These are phyloP conservation scores for Harpagoxenus sublaevis DNA, from an alignment of 2,888 invertebrate genomes.

Conservation along the genomic window DNA sequence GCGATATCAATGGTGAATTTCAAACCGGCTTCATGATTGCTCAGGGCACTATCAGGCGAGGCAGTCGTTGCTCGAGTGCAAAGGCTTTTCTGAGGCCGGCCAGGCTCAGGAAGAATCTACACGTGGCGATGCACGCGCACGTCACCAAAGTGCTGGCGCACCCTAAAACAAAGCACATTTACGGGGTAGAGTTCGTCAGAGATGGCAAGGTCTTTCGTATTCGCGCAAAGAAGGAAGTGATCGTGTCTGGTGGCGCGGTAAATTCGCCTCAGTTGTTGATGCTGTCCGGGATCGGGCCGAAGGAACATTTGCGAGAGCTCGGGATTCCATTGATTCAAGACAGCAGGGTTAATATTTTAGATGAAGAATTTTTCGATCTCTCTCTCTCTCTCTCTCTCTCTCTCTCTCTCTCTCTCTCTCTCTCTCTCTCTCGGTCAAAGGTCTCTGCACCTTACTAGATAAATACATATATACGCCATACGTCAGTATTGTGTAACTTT, in stretches of 20 bases:
- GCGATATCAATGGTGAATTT: constrained; percentile 95
- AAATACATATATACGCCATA: too few species aligned
- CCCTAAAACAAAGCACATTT: constrained; percentile 90
- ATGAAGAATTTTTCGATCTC: too few species aligned
- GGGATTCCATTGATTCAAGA: constrained; percentile 94
- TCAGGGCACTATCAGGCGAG: constrained; percentile 92
- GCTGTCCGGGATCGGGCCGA: constrained; percentile 96
- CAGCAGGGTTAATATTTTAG: constrained; percentile 85
- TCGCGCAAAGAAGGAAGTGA: constrained; percentile 94
- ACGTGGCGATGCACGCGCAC: constrained; percentile 94
- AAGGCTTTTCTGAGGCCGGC: constrained; percentile 95
- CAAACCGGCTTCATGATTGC: constrained; percentile 97
- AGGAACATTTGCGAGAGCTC: constrained; percentile 90
- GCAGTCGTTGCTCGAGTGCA: constrained; percentile 95
- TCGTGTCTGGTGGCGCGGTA: constrained; percentile 96
- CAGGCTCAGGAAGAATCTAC: constrained; percentile 92
- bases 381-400: neutral
- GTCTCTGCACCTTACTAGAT: neutral
- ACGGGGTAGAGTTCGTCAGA: constrained; percentile 93
- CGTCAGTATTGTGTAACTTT: neutral
- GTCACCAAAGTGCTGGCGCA: constrained; percentile 87
- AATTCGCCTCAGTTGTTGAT: constrained; percentile 97
- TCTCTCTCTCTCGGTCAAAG: too few species aligned
- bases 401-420: neutral
- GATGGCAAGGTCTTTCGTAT: constrained; percentile 91